A percentile compares a stretch with the other conserved stretches of the same genome.
phyloP scores from a whole-genome alignment of 1,140 invertebrate genomes.

The Brachionus paranguensis region DNA sequence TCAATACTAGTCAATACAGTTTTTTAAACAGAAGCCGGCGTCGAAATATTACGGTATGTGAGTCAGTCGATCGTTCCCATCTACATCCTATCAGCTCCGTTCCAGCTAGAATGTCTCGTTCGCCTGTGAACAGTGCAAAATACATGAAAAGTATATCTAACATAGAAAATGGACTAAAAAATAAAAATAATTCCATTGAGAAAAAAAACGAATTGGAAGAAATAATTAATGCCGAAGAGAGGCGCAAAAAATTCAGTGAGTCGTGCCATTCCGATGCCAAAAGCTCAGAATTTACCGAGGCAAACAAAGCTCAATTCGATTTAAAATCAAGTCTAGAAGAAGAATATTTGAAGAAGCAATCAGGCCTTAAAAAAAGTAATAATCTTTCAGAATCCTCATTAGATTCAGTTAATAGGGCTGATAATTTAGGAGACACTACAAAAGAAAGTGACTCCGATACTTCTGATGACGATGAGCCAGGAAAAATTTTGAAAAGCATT shows the following conservation, averaged over 20 bases:
- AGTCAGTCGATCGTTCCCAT: not conserved
- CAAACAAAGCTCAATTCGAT: not conserved
- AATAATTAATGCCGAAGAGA: not conserved
- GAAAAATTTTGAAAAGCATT: not conserved
- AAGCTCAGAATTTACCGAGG: not conserved
- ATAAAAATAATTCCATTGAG: not conserved
- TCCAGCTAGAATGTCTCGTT: not conserved
- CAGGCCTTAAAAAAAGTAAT: not conserved
- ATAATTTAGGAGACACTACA: not conserved
- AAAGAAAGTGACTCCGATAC: not conserved
- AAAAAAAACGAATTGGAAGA: not conserved
- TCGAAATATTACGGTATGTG: not conserved
- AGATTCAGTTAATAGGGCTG: not conserved
- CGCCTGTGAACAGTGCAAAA: not conserved
- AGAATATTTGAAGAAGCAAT: not conserved
- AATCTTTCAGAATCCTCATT: not conserved
- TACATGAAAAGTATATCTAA: not conserved
- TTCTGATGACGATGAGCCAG: not conserved
- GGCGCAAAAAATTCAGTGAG: not conserved
- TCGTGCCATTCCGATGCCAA: not conserved
- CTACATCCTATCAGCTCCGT: not conserved
- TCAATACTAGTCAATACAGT: not conserved
- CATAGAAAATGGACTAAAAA: not conserved
- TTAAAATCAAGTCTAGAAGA: not conserved
- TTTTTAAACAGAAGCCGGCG: not conserved